Conservation (phyloP, 2,113 vertebrate species). For the Aythya baeri region DNA sequence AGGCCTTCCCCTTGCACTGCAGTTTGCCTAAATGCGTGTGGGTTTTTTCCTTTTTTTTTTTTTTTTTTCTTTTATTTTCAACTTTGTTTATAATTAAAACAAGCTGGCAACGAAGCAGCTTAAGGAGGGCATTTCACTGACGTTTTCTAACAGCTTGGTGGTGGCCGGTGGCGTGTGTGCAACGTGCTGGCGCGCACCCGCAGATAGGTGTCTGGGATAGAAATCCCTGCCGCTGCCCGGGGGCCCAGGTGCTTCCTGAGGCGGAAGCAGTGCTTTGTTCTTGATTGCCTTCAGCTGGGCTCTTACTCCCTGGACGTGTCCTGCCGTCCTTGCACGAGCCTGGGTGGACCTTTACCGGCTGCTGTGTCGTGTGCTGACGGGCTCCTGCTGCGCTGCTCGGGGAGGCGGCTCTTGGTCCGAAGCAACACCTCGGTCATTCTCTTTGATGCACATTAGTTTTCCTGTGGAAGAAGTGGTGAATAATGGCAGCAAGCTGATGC, state of each 20-base stretch:
- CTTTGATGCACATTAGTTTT: not conserved
- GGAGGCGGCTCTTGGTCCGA: not conserved
- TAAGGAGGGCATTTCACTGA: not conserved
- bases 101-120: not conserved
- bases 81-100: not conserved
- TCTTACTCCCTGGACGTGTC: not conserved
- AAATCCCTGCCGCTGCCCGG: not conserved
- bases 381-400: not conserved
- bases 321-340: not conserved
- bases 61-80: not conserved
- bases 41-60: too few relatives aligned
- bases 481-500: not conserved
- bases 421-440: not conserved
- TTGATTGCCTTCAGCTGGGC: not conserved
- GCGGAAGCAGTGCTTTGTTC: not conserved
- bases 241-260: not conserved
- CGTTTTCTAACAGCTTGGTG: not conserved
- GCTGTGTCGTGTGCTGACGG: not conserved
- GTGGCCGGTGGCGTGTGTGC: not conserved
- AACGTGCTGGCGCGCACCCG: rapidly evolving
- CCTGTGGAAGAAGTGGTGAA: not conserved
- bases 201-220: not conserved
- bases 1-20: not conserved
- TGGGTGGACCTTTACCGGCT: rapidly evolving
- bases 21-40: not conserved